Evolutionary conservation across 2,888 invertebrate genomes (phyloP).

Genomic region (Eutolmus rufibarbis): DNA sequence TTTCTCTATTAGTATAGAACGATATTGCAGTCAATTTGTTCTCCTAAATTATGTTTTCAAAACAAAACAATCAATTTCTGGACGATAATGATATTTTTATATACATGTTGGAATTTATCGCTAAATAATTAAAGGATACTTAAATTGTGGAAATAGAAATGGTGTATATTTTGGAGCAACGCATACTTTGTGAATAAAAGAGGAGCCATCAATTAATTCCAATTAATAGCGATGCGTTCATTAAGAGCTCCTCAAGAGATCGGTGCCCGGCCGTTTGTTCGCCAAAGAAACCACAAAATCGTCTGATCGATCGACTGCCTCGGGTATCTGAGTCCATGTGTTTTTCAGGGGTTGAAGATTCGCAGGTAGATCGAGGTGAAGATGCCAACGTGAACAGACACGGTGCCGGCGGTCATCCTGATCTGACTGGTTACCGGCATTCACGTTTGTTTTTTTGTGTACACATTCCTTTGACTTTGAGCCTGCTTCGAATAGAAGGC

Average conservation of each 20-base stretch:
- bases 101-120: too few relatives aligned
- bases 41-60: too few relatives aligned
- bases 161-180: neutral
- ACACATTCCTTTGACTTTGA: neutral
- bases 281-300: neutral
- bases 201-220: neutral
- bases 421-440: neutral
- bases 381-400: constrained; percentile 13
- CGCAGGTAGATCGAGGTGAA: neutral
- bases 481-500: neutral
- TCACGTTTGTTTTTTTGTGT: neutral
- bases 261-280: neutral
- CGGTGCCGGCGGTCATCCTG: constrained; percentile 13
- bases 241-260: neutral
- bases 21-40: too few relatives aligned
- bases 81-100: too few relatives aligned
- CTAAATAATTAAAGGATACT: too few relatives aligned
- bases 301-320: neutral
- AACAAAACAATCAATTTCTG: too few relatives aligned
- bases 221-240: neutral
- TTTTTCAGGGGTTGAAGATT: neutral
- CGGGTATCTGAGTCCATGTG: neutral
- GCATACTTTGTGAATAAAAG: neutral
- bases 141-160: too few relatives aligned
- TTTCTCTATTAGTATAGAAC: too few relatives aligned